phyloP scores from a whole-genome alignment of 2,888 invertebrate genomes.

The Cecidostiba fungosa region DNA sequence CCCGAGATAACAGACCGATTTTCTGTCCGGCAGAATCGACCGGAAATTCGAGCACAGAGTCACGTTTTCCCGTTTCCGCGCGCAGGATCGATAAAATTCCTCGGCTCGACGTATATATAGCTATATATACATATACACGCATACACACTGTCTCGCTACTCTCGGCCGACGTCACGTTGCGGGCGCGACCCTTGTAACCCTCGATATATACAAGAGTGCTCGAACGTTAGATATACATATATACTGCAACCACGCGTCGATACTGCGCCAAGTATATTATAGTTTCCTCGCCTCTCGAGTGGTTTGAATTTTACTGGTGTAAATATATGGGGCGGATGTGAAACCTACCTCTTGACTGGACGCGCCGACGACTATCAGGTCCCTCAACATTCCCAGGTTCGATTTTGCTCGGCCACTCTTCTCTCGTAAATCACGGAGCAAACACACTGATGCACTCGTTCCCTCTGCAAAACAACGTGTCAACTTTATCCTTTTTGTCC shows the following conservation, averaged over 20 bases:
- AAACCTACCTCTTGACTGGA: slow-evolving; percentile 87
- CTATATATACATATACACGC: background rate
- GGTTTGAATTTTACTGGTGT: background rate
- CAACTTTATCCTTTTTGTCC: background rate
- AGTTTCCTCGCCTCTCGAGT: background rate
- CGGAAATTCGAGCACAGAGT: background rate
- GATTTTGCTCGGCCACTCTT: slow-evolving; percentile 56
- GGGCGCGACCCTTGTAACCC: slow-evolving; percentile 12
- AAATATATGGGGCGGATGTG: background rate
- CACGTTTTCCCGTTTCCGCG: slow-evolving; percentile 28
- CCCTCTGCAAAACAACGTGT: background rate
- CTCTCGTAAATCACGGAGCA: slow-evolving; percentile 19
- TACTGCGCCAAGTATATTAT: background rate
- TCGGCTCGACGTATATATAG: background rate
- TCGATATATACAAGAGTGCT: background rate
- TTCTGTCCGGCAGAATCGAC: background rate
- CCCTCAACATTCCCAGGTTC: slow-evolving; percentile 81
- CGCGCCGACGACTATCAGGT: slow-evolving; percentile 84
- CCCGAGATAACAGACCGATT: background rate
- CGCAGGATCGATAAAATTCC: slow-evolving; percentile 53
- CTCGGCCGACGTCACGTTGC: slow-evolving; percentile 17
- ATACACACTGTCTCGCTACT: background rate
- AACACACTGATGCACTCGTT: slow-evolving; percentile 8
- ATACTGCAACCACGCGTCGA: background rate
- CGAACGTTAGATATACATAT: background rate